These are phyloP conservation scores for Eulemur rufifrons DNA, from an alignment of 2,113 vertebrate species.

Conservation along the genomic window DNA sequence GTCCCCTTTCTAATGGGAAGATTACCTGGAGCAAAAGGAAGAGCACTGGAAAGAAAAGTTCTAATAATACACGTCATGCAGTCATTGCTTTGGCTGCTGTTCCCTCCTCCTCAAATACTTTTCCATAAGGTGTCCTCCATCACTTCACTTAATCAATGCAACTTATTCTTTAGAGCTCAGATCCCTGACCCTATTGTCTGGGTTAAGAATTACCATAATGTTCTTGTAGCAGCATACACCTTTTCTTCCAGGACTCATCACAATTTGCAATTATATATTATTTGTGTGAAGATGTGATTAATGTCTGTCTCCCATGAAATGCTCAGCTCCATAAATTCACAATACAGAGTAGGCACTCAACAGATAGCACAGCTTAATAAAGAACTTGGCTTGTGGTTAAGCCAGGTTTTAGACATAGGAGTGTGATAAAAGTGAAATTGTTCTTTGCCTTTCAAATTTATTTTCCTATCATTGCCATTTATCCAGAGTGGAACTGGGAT, in stretches of 20 bases:
- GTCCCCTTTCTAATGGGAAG: background rate
- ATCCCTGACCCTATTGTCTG: background rate
- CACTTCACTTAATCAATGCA: background rate
- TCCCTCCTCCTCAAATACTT: background rate
- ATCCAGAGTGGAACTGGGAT: background rate
- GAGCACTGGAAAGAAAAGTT: background rate
- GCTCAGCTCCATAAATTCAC: background rate
- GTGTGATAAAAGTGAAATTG: background rate
- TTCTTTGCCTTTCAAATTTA: background rate
- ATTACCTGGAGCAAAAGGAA: background rate
- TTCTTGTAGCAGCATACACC: background rate
- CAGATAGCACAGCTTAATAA: background rate
- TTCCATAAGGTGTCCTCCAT: accelerated
- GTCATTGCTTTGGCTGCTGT: background rate
- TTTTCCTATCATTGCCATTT: background rate
- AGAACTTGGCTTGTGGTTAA: background rate
- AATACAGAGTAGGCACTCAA: background rate
- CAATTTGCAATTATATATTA: background rate
- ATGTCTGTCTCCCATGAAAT: background rate
- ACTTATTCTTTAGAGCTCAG: background rate
- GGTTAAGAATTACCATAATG: background rate
- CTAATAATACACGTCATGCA: background rate
- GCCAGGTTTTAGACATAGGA: background rate
- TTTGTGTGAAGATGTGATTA: background rate
- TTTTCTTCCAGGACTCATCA: background rate